Base-by-base conservation (phyloP, 2,888 invertebrate species). In the Thereva nobilitata region DNA sequence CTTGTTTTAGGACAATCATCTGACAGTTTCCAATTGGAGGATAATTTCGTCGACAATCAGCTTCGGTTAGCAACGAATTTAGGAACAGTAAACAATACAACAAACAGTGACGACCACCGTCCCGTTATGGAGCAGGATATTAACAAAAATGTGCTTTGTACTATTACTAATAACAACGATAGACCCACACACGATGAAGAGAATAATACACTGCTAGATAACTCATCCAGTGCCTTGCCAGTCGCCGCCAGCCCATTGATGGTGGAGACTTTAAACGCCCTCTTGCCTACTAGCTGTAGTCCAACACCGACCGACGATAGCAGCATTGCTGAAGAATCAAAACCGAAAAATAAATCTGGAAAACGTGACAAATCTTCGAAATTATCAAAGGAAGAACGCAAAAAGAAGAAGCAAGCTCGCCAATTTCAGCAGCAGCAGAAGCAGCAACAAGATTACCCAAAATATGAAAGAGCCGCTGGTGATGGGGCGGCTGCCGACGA, bases 401-500 rank as follows among this genome's bases (percentile, higher is more conserved):
- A 40, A 52, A 63, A 44, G 12, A 47, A 50, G 2, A 53, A 63
- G 35, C 57, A 59, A 6, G 40, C 49, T 49, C 50, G 50, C 5
- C 38, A 53, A 6, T 38, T 8, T 37, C 66, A 55, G 41, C 54
- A n/a, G 3, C 45, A 37, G 35, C 44, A 41, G 12, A 42, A 55
- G 42, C 54, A n/a, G 3, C 45, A 37, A 37, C 44, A 41, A 23
- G 50, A 61, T n/a, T 23, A 77, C 78, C 72, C 42, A 59, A 61
- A 42, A 12, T 42, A 74, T 42, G 79, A 81, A 71, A 67, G 73
- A 35, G 68, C 72, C 4, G 71, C 73, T 38, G 71, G 71, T 12
- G 73, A 74, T 56, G 73, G 73, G 9, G 73, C 78, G 38, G 73
- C 83, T 47, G 84, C 84, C 71, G 84, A 84, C 71, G 79, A 79